Conservation (phyloP, 2,113 vertebrate species). For the Silurus asotus region DNA sequence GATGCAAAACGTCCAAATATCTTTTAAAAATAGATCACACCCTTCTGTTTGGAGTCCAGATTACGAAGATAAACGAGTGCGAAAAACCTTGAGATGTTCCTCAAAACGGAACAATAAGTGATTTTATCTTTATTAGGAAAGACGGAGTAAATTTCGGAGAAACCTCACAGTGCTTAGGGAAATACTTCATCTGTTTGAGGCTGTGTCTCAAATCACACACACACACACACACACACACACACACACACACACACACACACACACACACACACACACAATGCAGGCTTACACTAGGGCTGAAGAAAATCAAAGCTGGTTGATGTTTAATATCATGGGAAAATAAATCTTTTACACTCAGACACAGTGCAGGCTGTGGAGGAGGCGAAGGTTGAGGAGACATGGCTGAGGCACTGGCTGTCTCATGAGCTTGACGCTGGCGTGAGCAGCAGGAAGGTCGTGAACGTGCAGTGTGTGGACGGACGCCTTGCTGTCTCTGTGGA, state of each 20-base stretch:
- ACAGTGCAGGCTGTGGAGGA: conserved; percentile 19
- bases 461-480: conserved; percentile 66
- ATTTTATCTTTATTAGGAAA: neutral
- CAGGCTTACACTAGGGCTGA: neutral
- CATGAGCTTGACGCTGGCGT: neutral
- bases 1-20: conserved; percentile 2
- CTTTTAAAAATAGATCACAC: neutral
- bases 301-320: neutral
- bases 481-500: conserved; percentile 65
- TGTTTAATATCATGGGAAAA: neutral
- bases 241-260: neutral
- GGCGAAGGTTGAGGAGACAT: conserved; percentile 49
- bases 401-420: conserved; percentile 59
- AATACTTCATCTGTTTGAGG: neutral
- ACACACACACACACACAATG: neutral
- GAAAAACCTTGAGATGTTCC: neutral
- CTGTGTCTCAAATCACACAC: neutral
- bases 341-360: neutral
- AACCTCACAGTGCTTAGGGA: neutral
- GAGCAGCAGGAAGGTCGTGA: conserved; percentile 55
- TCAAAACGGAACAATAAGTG: neutral
- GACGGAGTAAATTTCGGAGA: too few species aligned
- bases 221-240: too few species aligned
- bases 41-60: neutral
- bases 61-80: neutral